Conservation (phyloP, 2,888 invertebrate species). For the Escarpia spicata region DNA sequence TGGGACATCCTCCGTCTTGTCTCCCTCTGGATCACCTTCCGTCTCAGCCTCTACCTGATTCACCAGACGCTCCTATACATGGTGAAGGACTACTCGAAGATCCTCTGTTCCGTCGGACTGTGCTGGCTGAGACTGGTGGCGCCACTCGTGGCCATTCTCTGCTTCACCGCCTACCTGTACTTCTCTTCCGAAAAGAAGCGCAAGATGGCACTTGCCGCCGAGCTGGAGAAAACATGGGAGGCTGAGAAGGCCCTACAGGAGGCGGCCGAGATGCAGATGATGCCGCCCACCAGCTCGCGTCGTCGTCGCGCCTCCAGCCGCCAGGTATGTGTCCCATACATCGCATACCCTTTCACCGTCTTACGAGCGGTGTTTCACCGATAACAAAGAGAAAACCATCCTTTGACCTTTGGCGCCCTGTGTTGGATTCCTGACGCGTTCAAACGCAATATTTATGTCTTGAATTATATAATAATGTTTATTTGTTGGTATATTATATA, state of each 20-base stretch:
- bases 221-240: background rate
- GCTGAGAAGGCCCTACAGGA: background rate
- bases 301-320: background rate
- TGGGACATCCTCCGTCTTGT: slow-evolving; percentile 12
- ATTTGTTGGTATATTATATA: no score
- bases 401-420: no score
- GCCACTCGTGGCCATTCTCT: background rate
- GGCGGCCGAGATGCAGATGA: background rate
- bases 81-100: slow-evolving; percentile 12
- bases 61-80: background rate
- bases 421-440: no score
- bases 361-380: no score
- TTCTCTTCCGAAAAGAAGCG: background rate
- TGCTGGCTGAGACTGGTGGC: background rate
- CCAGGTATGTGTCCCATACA: background rate
- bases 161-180: slow-evolving; percentile 7
- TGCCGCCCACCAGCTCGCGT: background rate
- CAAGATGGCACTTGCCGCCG: background rate
- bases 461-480: no score
- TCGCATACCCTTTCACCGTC: no score
- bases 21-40: slow-evolving; percentile 3
- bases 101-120: background rate
- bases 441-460: no score
- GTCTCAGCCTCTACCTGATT: background rate
- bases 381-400: no score